Conservation (phyloP, 2,113 vertebrate genomes). For the Ictalurus punctatus region DNA sequence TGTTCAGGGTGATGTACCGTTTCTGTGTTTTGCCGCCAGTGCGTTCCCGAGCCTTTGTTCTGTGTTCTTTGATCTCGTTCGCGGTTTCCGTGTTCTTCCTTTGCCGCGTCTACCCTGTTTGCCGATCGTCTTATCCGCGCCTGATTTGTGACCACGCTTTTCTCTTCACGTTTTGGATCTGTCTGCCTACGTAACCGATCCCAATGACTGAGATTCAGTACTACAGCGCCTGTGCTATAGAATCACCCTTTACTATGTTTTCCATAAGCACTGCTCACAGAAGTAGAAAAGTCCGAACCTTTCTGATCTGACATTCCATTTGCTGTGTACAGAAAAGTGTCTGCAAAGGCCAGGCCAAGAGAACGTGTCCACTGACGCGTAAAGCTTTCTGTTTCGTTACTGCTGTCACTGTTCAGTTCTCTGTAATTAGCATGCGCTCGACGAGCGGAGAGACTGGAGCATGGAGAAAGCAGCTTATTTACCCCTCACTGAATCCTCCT, state of each 20-base stretch:
- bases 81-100: no score
- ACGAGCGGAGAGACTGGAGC: background rate
- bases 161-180: no score
- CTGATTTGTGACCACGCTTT: no score
- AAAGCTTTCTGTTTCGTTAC: background rate
- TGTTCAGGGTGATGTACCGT: no score
- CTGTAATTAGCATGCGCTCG: constrained; percentile 8
- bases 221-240: background rate
- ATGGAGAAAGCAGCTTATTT: constrained; percentile 2
- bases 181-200: background rate
- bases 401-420: background rate
- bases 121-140: no score
- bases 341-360: background rate
- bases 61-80: no score
- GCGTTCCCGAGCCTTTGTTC: no score
- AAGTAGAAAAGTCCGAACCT: background rate
- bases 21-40: no score
- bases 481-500: background rate
- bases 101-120: no score
- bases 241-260: background rate
- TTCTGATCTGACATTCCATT: background rate
- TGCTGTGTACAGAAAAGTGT: background rate
- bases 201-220: background rate
- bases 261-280: background rate
- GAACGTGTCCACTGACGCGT: background rate